A percentile compares a stretch with the other conserved stretches of the same genome.
Evolutionary conservation across 2,888 invertebrate species (phyloP).

Genomic region (Carterocephalus palaemon): DNA sequence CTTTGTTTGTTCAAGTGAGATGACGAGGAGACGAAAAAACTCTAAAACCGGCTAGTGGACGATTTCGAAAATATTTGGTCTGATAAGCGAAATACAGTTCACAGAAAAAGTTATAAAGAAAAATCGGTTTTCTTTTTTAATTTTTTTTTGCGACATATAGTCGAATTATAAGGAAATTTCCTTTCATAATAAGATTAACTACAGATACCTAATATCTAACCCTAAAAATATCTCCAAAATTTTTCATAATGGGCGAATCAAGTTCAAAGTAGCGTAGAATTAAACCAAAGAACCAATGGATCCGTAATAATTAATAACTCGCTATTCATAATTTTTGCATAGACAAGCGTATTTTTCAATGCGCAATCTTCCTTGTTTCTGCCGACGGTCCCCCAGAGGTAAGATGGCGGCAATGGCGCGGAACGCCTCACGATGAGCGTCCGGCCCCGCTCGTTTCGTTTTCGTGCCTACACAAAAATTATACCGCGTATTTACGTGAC

Average conservation of each 20-base stretch:
- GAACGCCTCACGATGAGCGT: constrained; percentile 41
- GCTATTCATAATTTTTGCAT: too few relatives aligned
- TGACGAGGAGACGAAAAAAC: constrained; percentile 60
- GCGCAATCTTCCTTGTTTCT: constrained; percentile 29
- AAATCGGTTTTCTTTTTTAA: constrained; percentile 3
- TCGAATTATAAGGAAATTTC: too few relatives aligned
- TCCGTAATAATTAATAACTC: too few relatives aligned
- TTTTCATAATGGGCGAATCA: too few relatives aligned
- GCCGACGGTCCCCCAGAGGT: constrained; percentile 42
- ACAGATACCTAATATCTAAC: too few relatives aligned
- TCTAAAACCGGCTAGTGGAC: constrained; percentile 63
- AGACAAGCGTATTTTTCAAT: too few relatives aligned
- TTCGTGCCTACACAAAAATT: constrained; percentile 29
- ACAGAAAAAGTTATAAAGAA: constrained; percentile 31
- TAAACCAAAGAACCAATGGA: too few relatives aligned
- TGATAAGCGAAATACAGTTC: constrained; percentile 51
- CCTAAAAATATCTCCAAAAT: too few relatives aligned
- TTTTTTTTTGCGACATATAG: neutral
- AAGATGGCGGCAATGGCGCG: constrained; percentile 63
- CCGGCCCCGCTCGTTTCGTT: constrained; percentile 36
- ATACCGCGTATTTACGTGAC: constrained; percentile 25
- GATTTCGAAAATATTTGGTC: constrained; percentile 73
- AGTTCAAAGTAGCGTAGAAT: too few relatives aligned
- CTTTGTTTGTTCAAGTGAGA: constrained; percentile 70
- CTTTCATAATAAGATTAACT: too few relatives aligned